Evolutionary conservation across 2,113 vertebrate genomes (phyloP).

Genomic region (Oceanites oceanicus): DNA sequence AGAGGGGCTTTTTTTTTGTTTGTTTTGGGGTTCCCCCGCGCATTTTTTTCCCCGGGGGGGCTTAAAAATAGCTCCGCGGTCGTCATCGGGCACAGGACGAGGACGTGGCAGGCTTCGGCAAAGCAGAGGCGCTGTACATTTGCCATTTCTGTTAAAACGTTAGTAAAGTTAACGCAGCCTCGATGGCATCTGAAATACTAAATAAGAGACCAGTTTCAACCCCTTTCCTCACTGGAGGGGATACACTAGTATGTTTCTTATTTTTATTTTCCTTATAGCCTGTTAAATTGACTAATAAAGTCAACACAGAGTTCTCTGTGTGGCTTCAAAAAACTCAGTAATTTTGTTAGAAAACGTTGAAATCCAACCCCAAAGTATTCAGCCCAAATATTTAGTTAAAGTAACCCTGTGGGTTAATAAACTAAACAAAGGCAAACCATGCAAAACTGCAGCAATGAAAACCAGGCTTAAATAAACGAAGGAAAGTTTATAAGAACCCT

Average conservation of each 20-base stretch:
- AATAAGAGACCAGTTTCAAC: not conserved
- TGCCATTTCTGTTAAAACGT: not conserved
- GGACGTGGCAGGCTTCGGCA: not conserved
- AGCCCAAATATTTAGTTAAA: conserved; percentile 92
- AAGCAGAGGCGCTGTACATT: not conserved
- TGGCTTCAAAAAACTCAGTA: conserved; percentile 83
- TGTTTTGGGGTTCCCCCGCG: accelerated
- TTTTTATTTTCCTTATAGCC: conserved; percentile 73
- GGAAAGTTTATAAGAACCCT: conserved; percentile 93
- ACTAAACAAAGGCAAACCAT: conserved; percentile 98
- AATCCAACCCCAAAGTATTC: conserved; percentile 88
- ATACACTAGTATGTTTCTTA: conserved; percentile 64
- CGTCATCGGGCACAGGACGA: accelerated
- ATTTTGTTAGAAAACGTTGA: conserved; percentile 88
- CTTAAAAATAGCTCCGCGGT: not conserved
- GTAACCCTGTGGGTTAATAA: conserved; percentile 99
- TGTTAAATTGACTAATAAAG: conserved; percentile 84
- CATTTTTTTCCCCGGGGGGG: accelerated
- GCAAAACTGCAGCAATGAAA: conserved; percentile 97
- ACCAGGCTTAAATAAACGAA: conserved; percentile 96
- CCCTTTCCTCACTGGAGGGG: conserved; percentile 24
- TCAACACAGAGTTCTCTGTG: conserved; percentile 81
- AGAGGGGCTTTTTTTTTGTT: not conserved
- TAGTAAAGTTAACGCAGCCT: not conserved
- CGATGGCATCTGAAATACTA: conserved; percentile 22